Percentiles rank a stretch among this genome's conserved stretches.
Evolutionary conservation across 1,140 invertebrate genomes (phyloP).

Genomic region (Archivesica marissinica): DNA sequence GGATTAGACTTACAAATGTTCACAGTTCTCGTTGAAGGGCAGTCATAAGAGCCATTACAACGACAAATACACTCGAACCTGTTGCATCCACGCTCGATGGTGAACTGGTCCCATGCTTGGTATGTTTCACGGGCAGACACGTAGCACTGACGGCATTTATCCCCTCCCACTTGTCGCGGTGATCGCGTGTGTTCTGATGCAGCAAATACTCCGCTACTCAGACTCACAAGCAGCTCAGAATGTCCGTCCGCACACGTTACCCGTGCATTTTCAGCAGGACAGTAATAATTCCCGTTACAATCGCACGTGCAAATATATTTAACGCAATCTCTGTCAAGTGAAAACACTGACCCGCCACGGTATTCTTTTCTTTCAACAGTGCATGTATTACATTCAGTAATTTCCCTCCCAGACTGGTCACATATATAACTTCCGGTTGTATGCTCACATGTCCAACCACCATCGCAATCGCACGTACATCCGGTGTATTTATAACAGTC

Average conservation of each 20-base stretch:
- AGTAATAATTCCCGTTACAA: slow-evolving; percentile 55
- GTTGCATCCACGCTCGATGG: slow-evolving; percentile 57
- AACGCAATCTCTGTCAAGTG: slow-evolving; percentile 12
- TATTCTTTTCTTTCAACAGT: slow-evolving; percentile 12
- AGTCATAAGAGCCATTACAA: slow-evolving; percentile 67
- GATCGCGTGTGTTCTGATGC: background rate
- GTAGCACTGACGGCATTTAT: background rate
- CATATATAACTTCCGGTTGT: slow-evolving; percentile 66
- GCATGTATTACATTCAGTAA: slow-evolving; percentile 18
- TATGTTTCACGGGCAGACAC: background rate
- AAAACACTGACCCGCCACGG: slow-evolving; percentile 45
- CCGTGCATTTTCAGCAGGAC: slow-evolving; percentile 62
- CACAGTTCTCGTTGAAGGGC: slow-evolving; percentile 56
- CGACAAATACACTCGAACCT: slow-evolving; percentile 65
- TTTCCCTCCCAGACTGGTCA: background rate
- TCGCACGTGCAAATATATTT: slow-evolving; percentile 32
- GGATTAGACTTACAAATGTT: slow-evolving; percentile 58
- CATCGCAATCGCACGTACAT: slow-evolving; percentile 70
- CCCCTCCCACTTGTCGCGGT: slow-evolving; percentile 3
- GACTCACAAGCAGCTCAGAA: background rate
- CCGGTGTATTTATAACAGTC: slow-evolving; percentile 67
- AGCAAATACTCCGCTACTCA: background rate
- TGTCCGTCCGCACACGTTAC: slow-evolving; percentile 50
- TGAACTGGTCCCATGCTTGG: slow-evolving; percentile 61
- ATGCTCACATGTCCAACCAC: slow-evolving; percentile 69